phyloP scores from a whole-genome alignment of 2,797 vertebrate species.

The Tenualosa thibaudeaui region DNA sequence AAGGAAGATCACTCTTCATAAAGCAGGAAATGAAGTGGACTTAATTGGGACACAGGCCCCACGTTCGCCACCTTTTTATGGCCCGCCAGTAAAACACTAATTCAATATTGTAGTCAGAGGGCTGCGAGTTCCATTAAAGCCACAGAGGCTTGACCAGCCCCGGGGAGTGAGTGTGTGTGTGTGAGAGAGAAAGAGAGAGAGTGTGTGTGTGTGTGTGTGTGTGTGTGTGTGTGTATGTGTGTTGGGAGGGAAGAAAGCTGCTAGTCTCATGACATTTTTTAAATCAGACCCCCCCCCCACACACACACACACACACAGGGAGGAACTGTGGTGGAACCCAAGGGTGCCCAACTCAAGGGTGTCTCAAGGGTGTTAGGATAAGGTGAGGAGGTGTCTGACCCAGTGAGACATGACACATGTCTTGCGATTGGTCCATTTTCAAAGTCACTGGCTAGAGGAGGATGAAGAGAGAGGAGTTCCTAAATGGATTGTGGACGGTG shows the following conservation, averaged over 20 bases:
- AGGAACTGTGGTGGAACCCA: not conserved
- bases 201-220: not conserved
- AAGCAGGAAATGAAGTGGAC: constrained; percentile 29
- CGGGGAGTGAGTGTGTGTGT: not conserved
- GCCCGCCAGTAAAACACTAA: constrained; percentile 9
- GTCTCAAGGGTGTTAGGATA: not conserved
- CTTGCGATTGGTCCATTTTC: not conserved
- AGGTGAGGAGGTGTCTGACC: not conserved
- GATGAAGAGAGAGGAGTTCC: not conserved
- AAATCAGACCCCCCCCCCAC: not conserved
- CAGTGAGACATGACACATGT: not conserved
- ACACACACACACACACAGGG: not conserved
- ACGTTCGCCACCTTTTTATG: not conserved
- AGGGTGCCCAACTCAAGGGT: not conserved
- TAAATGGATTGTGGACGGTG: not conserved
- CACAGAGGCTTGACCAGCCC: not conserved
- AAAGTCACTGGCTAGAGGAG: not conserved
- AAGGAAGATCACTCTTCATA: constrained; percentile 25
- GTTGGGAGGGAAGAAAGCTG: constrained; percentile 1
- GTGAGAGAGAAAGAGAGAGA: not conserved
- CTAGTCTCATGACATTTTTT: not conserved
- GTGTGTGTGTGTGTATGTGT: not conserved
- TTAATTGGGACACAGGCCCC: constrained; percentile 25
- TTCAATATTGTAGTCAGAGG: not conserved
- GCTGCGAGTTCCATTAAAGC: not conserved